Percentiles rank a stretch among this genome's conserved stretches.
Evolutionary conservation across 2,113 vertebrate genomes (phyloP).

Genomic region (Galbula dea): DNA sequence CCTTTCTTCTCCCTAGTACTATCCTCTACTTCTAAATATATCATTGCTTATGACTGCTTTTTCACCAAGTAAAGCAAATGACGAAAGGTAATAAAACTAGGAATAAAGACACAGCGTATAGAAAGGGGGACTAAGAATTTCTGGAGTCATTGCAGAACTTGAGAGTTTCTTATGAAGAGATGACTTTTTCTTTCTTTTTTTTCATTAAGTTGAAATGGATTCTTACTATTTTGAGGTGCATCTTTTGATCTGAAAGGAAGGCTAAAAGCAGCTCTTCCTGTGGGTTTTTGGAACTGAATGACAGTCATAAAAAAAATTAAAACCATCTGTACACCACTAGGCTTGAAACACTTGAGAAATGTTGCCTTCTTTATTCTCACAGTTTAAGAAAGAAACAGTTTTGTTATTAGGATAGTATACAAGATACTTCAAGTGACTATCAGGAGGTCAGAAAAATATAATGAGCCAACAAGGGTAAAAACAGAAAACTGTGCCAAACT

Average conservation of each 20-base stretch:
- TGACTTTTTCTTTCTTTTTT: neutral
- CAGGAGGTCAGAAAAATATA: neutral
- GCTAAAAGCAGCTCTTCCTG: neutral
- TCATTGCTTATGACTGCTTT: neutral
- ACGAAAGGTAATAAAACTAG: neutral
- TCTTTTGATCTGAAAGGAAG: conserved; percentile 30
- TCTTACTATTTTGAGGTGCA: conserved; percentile 3
- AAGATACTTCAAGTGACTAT: neutral
- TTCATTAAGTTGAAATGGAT: neutral
- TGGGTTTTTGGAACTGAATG: neutral
- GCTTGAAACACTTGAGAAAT: neutral
- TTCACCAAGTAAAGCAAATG: neutral
- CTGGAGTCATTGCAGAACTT: neutral
- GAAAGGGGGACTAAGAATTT: neutral
- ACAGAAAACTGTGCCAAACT: neutral
- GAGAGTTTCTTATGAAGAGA: neutral
- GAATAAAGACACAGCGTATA: neutral
- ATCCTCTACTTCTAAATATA: neutral
- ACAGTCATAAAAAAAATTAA: neutral
- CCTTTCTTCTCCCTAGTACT: neutral
- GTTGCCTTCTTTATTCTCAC: neutral
- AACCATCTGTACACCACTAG: neutral
- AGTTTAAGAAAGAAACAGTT: neutral
- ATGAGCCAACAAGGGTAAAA: neutral
- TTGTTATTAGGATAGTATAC: neutral